Percentiles rank a stretch among this genome's conserved stretches.
These are phyloP conservation scores for Macrotus californicus DNA, from an alignment of 2,113 vertebrate species.

Conservation along the genomic window DNA sequence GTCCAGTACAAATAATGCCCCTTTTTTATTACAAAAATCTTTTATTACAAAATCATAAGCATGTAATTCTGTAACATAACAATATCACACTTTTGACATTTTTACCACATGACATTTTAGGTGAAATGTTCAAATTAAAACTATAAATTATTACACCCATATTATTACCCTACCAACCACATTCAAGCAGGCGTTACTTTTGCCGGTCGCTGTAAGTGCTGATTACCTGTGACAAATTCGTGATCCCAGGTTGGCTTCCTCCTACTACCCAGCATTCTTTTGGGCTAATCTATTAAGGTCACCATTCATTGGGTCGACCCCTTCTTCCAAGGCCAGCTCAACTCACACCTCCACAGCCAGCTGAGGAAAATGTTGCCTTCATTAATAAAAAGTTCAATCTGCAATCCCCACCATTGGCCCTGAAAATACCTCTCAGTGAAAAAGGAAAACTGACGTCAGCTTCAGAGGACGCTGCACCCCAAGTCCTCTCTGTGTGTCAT, in stretches of 20 bases:
- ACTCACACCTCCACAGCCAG: neutral
- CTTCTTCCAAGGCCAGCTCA: neutral
- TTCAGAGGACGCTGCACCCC: rapidly evolving
- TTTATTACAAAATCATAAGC: no score
- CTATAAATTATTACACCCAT: no score
- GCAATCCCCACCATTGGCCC: neutral
- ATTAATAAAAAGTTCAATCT: neutral
- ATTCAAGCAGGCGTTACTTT: no score
- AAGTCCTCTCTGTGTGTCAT: neutral
- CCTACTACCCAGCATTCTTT: neutral
- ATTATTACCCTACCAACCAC: no score
- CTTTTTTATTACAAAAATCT: no score
- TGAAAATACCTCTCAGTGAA: neutral
- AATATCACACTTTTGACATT: no score
- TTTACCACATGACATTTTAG: no score
- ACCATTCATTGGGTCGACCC: neutral
- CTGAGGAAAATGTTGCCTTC: neutral
- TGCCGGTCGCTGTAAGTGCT: no score
- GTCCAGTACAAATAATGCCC: no score
- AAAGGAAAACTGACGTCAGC: neutral
- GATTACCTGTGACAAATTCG: neutral
- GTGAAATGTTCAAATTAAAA: no score
- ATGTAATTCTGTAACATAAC: no score
- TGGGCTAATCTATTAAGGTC: neutral
- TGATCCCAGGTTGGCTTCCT: neutral